Evolutionary conservation across 2,113 vertebrate genomes (phyloP).

Genomic region (Tinamus guttatus): DNA sequence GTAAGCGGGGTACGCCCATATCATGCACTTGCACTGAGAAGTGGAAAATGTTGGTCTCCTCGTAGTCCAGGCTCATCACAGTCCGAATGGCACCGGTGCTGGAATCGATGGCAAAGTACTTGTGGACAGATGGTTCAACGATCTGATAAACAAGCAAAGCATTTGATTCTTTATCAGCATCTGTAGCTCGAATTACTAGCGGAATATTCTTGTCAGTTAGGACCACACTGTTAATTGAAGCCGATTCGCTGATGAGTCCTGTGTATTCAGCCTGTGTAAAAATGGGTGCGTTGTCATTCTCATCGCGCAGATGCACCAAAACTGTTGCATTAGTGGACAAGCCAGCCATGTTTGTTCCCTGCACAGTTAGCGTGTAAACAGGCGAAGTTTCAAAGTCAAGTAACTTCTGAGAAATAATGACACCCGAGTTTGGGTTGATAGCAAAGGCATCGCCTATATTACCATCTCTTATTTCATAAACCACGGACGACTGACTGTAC

Average conservation of each 20-base stretch:
- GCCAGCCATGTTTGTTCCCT: conserved; percentile 97
- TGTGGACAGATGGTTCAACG: conserved; percentile 90
- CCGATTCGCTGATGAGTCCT: conserved; percentile 91
- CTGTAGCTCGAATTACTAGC: conserved; percentile 90
- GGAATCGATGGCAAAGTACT: conserved; percentile 93
- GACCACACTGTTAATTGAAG: conserved; percentile 89
- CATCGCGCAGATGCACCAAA: conserved; percentile 89
- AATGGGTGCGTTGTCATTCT: conserved; percentile 92
- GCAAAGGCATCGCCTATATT: conserved; percentile 86
- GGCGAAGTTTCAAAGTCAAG: conserved; percentile 91
- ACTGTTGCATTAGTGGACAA: conserved; percentile 87
- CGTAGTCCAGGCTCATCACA: conserved; percentile 88
- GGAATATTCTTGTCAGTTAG: conserved; percentile 88
- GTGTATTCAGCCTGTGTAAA: conserved; percentile 88
- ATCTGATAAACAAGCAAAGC: conserved; percentile 95
- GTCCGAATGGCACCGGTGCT: conserved; percentile 94
- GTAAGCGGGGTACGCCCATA: conserved; percentile 88
- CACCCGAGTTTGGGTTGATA: conserved; percentile 94
- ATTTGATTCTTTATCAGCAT: conserved; percentile 90
- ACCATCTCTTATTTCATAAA: conserved; percentile 93
- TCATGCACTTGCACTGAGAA: conserved; percentile 97
- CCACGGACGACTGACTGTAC: conserved; percentile 91
- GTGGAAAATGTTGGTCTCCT: conserved; percentile 86
- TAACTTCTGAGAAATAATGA: conserved; percentile 86
- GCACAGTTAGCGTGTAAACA: conserved; percentile 85